phyloP scores from a whole-genome alignment of 1,140 invertebrate species.

The Drosophila mauritiana region DNA sequence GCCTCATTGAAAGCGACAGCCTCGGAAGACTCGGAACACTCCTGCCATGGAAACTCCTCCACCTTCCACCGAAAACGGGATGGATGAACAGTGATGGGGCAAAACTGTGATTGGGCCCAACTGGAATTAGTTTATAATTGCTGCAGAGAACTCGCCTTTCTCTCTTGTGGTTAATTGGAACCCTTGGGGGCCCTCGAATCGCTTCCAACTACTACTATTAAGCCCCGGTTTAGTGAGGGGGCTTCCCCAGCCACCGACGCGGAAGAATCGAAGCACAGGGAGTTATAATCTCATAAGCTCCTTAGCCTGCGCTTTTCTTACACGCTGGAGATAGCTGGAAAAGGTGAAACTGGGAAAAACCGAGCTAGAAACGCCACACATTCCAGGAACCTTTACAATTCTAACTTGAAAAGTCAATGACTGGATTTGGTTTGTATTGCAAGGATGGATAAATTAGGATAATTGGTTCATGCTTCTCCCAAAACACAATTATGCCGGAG shows the following conservation, averaged over 20 bases:
- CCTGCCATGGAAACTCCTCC: slow-evolving; percentile 2
- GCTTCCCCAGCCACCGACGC: not conserved
- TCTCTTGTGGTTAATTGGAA: slow-evolving; percentile 34
- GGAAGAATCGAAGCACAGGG: slow-evolving; percentile 10
- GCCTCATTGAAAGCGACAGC: slow-evolving; percentile 70
- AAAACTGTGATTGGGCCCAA: slow-evolving; percentile 44
- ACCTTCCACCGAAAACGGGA: not conserved
- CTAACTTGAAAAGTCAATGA: not conserved
- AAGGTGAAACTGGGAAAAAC: not conserved
- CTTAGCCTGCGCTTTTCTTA: slow-evolving; percentile 26
- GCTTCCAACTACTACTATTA: slow-evolving; percentile 17
- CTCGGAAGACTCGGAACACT: slow-evolving; percentile 46
- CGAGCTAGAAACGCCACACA: not conserved
- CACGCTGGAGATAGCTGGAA: not conserved
- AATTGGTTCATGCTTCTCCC: too few relatives aligned
- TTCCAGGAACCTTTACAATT: not conserved
- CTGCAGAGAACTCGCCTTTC: slow-evolving; percentile 26
- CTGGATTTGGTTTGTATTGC: not conserved
- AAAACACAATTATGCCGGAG: too few relatives aligned
- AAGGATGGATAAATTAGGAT: too few relatives aligned
- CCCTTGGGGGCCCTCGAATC: slow-evolving; percentile 6
- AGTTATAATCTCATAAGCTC: slow-evolving; percentile 43
- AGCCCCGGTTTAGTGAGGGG: slow-evolving; percentile 2
- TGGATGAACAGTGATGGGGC: slow-evolving; percentile 22
- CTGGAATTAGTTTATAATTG: slow-evolving; percentile 51